Conservation (phyloP, 2,888 invertebrate genomes). For the Watsonalla cultraria region DNA sequence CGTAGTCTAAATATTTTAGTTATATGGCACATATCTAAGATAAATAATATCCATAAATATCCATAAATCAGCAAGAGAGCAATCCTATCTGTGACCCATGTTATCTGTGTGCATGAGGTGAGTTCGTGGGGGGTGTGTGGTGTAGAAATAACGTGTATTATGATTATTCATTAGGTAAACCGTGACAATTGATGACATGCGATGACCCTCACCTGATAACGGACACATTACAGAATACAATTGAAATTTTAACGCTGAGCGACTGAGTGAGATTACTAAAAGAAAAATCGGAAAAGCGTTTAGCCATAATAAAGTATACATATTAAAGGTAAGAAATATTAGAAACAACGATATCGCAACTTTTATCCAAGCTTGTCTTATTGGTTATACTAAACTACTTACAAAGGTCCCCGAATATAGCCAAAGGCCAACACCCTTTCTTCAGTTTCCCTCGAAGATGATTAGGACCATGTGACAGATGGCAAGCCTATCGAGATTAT, state of each 20-base stretch:
- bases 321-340: too few relatives aligned
- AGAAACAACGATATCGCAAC: too few relatives aligned
- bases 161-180: slow-evolving; percentile 22
- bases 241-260: not conserved
- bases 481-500: too few relatives aligned
- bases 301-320: too few relatives aligned
- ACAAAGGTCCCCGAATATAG: too few relatives aligned
- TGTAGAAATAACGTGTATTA: slow-evolving; percentile 26
- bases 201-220: not conserved
- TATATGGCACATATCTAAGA: slow-evolving; percentile 1
- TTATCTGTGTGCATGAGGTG: slow-evolving; percentile 63
- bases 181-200: slow-evolving; percentile 25
- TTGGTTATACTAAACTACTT: too few relatives aligned
- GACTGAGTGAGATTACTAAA: too few relatives aligned
- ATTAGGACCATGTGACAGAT: too few relatives aligned
- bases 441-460: too few relatives aligned
- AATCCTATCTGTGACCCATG: slow-evolving; percentile 44
- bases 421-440: too few relatives aligned
- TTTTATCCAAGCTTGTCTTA: too few relatives aligned
- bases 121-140: slow-evolving; percentile 66
- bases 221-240: not conserved
- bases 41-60: slow-evolving; percentile 43
- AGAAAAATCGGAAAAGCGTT: too few relatives aligned
- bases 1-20: slow-evolving; percentile 6
- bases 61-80: slow-evolving; percentile 32